Conservation (phyloP, 92 coral and sea anemone genomes). For the Siderastrea siderea region DNA sequence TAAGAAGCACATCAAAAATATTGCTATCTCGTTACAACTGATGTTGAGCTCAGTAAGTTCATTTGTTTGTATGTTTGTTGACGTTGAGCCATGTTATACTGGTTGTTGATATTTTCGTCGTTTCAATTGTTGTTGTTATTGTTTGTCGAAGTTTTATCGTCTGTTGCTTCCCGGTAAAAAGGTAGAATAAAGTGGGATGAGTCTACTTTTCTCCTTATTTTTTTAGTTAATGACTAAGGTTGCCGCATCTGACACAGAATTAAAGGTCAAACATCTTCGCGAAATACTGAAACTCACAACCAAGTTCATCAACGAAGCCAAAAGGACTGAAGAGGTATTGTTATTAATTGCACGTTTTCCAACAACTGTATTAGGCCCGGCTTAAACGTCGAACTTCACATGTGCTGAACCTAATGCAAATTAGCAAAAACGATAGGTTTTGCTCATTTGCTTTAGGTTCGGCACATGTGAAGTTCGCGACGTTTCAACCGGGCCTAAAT, state of each 20-base stretch:
- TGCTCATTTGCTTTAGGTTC: too few relatives aligned
- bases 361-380: too few relatives aligned
- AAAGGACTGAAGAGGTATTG: slow-evolving; percentile 48
- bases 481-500: too few relatives aligned
- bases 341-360: too few relatives aligned
- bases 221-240: slow-evolving; percentile 72
- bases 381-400: too few relatives aligned
- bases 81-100: not conserved
- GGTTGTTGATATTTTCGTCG: not conserved
- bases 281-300: slow-evolving; percentile 84
- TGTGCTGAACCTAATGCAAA: too few relatives aligned
- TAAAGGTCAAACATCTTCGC: slow-evolving; percentile 89
- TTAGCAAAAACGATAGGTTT: too few relatives aligned
- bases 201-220: not conserved
- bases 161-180: too few relatives aligned
- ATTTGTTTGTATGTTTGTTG: not conserved
- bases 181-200: not conserved
- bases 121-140: not conserved
- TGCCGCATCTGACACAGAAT: slow-evolving; percentile 61
- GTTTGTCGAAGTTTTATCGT: too few relatives aligned
- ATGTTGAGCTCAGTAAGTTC: slow-evolving; percentile 73
- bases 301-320: slow-evolving; percentile 82
- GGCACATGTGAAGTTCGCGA: too few relatives aligned
- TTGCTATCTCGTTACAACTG: slow-evolving; percentile 66
- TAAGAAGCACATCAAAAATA: slow-evolving; percentile 47